These are phyloP conservation scores for Odontomyia ornata DNA, from an alignment of 2,888 invertebrate genomes.

Conservation along the genomic window DNA sequence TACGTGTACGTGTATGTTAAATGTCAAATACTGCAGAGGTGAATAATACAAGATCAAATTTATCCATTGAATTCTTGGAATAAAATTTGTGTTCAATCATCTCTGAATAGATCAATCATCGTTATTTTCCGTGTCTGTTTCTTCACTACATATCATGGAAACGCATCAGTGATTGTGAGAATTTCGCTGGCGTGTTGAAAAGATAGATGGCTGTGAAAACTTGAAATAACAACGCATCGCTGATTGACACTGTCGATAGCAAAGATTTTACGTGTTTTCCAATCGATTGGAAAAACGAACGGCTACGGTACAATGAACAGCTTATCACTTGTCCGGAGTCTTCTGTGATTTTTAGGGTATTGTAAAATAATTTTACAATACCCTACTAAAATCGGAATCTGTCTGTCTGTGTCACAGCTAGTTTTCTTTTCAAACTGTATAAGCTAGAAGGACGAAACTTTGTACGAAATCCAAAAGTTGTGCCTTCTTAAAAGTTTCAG, in stretches of 20 bases:
- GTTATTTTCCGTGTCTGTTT: background rate
- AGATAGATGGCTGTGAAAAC: background rate
- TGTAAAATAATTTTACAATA: no score
- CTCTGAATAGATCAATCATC: conserved; percentile 3
- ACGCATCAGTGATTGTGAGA: conserved; percentile 7
- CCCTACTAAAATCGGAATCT: no score
- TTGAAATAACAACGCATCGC: background rate
- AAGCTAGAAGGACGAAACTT: no score
- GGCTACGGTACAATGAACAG: background rate
- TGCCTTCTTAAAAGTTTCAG: no score
- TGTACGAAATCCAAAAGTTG: no score
- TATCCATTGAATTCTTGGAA: background rate
- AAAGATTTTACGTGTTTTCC: background rate
- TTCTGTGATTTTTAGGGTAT: no score
- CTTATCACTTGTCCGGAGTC: background rate
- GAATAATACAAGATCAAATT: background rate
- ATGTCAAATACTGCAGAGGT: no score
- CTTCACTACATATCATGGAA: background rate
- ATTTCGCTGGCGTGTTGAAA: background rate
- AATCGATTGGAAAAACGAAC: conserved; percentile 1
- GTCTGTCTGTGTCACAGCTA: no score
- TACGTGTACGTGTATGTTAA: no score
- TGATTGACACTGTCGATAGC: background rate
- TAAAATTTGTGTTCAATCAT: background rate
- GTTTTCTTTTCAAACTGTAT: no score